These are phyloP conservation scores for Subanguina moxae DNA, from an alignment of 1,140 invertebrate species.

Conservation along the genomic window DNA sequence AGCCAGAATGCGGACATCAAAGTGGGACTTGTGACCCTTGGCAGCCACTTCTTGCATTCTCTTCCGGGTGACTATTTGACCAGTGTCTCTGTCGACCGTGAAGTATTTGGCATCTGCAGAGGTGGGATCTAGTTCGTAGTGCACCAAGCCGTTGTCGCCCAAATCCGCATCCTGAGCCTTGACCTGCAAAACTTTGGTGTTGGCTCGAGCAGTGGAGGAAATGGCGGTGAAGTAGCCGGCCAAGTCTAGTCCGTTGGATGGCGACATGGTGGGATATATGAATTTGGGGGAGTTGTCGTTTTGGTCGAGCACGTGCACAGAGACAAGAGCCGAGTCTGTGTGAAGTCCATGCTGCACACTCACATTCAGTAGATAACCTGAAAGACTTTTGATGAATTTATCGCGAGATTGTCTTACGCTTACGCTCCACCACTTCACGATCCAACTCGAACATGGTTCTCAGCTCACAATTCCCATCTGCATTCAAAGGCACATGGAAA, in stretches of 20 bases:
- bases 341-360: conserved; percentile 48
- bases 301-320: conserved; percentile 33
- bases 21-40: conserved; percentile 37
- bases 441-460: conserved; percentile 52
- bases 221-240: neutral
- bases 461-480: conserved; percentile 54
- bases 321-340: conserved; percentile 46
- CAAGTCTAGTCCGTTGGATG: neutral
- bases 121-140: conserved; percentile 48
- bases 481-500: conserved; percentile 31
- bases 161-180: conserved; percentile 52
- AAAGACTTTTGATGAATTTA: no score
- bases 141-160: conserved; percentile 33
- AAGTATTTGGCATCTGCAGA: conserved; percentile 50
- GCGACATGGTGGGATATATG: conserved; percentile 32
- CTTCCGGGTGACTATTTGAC: conserved; percentile 48
- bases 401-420: no score
- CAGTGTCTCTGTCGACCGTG: conserved; percentile 37
- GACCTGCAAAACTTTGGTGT: neutral
- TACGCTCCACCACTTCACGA: conserved; percentile 45
- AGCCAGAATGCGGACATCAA: conserved; percentile 41
- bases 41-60: conserved; percentile 42
- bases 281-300: conserved; percentile 45
- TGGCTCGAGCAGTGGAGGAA: neutral
- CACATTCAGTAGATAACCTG: conserved; percentile 50